A percentile compares a stretch with the other conserved stretches of the same genome.
Conservation (phyloP, 2,888 invertebrate species). For the Clanis bilineata region DNA sequence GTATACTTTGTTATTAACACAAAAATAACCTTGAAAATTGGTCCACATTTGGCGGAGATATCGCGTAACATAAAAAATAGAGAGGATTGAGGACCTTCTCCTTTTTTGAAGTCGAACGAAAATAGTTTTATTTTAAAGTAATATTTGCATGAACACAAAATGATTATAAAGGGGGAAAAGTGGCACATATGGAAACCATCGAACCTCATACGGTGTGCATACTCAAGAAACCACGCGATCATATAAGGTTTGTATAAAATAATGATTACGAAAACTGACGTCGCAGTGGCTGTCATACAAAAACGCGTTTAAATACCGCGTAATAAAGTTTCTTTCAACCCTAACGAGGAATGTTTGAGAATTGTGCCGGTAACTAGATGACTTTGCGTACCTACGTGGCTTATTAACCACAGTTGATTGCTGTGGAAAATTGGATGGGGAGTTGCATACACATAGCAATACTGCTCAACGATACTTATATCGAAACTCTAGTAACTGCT, state of each 20-base stretch:
- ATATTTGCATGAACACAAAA: too few species aligned
- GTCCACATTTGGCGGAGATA: too few species aligned
- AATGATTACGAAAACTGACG: neutral
- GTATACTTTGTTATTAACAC: too few species aligned
- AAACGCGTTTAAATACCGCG: neutral
- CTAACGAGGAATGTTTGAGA: conserved; percentile 12
- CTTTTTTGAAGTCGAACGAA: too few species aligned
- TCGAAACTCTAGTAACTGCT: conserved; percentile 26
- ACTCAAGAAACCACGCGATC: neutral
- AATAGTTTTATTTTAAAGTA: too few species aligned
- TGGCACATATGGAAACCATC: neutral
- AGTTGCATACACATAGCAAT: conserved; percentile 47
- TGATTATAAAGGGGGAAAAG: neutral
- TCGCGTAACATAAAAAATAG: too few species aligned
- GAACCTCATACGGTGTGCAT: neutral
- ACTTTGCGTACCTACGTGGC: conserved; percentile 47
- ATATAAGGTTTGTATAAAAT: neutral
- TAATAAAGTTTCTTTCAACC: conserved; percentile 8
- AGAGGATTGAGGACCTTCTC: too few species aligned
- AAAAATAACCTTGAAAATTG: too few species aligned
- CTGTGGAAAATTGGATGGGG: conserved; percentile 62
- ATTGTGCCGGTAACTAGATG: conserved; percentile 42
- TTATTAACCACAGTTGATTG: conserved; percentile 68
- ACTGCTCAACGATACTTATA: conserved; percentile 42
- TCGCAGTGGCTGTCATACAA: neutral